phyloP scores from a whole-genome alignment of 2,113 vertebrate species.

The Callithrix jacchus region DNA sequence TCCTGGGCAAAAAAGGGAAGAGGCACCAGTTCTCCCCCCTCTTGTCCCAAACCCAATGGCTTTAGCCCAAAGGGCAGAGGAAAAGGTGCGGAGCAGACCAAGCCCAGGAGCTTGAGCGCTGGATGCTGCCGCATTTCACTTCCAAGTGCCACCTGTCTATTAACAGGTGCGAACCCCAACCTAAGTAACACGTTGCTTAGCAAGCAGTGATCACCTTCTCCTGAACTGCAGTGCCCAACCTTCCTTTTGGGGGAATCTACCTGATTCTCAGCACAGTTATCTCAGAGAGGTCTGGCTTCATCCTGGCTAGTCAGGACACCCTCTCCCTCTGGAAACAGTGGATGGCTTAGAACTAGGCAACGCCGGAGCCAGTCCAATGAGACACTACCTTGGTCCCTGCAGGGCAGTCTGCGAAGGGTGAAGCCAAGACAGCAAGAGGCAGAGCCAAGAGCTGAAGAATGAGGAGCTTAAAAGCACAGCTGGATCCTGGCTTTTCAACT shows the following conservation, averaged over 20 bases:
- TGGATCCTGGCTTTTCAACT: neutral
- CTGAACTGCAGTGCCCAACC: neutral
- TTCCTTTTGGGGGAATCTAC: neutral
- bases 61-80: neutral
- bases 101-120: neutral
- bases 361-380: neutral
- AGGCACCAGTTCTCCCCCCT: neutral
- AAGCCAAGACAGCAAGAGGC: fast-evolving
- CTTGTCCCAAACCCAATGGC: neutral
- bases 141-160: neutral
- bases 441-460: neutral
- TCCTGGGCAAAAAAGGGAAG: neutral
- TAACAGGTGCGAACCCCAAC: neutral
- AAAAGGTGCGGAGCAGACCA: neutral
- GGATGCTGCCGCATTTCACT: neutral
- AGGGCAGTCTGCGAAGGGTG: neutral
- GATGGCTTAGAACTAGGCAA: too few relatives aligned
- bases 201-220: neutral
- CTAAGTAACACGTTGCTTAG: neutral
- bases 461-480: too few relatives aligned
- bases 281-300: neutral
- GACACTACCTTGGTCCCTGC: neutral
- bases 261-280: neutral
- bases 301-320: too few relatives aligned
- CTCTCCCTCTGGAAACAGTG: neutral